Base-by-base conservation (phyloP, 2,888 invertebrate genomes). In the Epinotia ramella region DNA sequence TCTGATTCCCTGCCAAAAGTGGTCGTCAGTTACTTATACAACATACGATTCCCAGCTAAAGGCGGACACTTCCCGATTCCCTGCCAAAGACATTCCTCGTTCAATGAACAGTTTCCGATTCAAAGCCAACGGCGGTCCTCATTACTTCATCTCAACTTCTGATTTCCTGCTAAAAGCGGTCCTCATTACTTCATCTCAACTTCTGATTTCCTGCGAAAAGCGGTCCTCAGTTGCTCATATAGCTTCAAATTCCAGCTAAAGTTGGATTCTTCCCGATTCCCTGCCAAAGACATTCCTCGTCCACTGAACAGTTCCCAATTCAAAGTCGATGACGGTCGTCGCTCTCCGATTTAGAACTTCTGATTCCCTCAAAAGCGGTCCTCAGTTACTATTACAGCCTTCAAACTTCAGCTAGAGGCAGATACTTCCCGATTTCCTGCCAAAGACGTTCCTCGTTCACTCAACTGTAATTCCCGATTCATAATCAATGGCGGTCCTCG, bases 381-480 rank as follows among this genome's bases (percentile, higher is more conserved):
- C n/a, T 62, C 40, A 3, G 62, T 11, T 3, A 62, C 63, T n/a
- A 18, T 16, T 53, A 12, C 9, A 63, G 63, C 12, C 4, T 2
- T 2, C n/a, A 12, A 18, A 18, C 18, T 63, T 40, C 63, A 20
- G 56, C 49, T 49, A 16, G 5, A 24, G 59, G 11, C 16, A 1
- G 16, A 5, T 60, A 24, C 60, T 60, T 60, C 24, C 28, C 1
- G 60, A 60, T 60, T 60, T 28, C 60, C 60, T 60, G 60, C 60
- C 60, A 62, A 33, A 33, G 16, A 3, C 12, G 7, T 12, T 33
- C 60, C 49, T 49, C 49, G 49, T 49, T 1, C n/a, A 5, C n/a
- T 53, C 7, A 49, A 49, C 46, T 28, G 24, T 28, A 46, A 16
- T 49, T 49, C 5, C 16, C 49, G 49, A 49, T 13, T 49, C 16